Conservation (phyloP, 2,113 vertebrate genomes). For the Tachuris rubrigastra region DNA sequence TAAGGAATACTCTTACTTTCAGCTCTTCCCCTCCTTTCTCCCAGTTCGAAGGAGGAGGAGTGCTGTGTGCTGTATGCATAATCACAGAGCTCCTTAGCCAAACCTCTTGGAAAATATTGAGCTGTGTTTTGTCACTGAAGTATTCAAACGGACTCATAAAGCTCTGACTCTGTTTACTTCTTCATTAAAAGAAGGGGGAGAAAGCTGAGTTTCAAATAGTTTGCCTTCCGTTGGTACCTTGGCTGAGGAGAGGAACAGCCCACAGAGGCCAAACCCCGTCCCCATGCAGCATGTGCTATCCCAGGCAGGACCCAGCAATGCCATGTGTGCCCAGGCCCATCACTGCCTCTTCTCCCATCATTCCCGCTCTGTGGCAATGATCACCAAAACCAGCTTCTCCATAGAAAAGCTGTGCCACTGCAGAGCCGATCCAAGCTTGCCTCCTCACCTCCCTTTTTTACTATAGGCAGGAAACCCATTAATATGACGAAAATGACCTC, state of each 20-base stretch:
- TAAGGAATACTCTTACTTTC: background rate
- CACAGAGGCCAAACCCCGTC: background rate
- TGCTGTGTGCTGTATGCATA: background rate
- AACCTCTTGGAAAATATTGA: background rate
- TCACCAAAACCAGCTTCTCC: background rate
- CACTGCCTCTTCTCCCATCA: rapidly evolving
- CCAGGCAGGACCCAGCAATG: background rate
- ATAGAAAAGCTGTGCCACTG: background rate
- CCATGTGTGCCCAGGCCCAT: background rate
- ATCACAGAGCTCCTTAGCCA: background rate
- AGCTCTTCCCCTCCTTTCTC: background rate
- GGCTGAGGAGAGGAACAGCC: background rate
- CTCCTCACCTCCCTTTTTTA: background rate
- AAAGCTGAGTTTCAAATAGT: background rate
- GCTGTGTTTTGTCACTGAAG: background rate
- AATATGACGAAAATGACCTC: constrained; percentile 19
- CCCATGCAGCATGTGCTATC: background rate
- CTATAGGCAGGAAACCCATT: background rate
- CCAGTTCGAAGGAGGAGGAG: background rate
- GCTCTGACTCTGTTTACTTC: background rate
- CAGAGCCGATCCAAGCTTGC: background rate
- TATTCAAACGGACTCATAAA: background rate
- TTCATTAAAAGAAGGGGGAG: rapidly evolving
- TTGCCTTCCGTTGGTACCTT: rapidly evolving
- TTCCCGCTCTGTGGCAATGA: background rate